Conservation (phyloP, 2,797 vertebrate species). For the Onychomys arenicola region DNA sequence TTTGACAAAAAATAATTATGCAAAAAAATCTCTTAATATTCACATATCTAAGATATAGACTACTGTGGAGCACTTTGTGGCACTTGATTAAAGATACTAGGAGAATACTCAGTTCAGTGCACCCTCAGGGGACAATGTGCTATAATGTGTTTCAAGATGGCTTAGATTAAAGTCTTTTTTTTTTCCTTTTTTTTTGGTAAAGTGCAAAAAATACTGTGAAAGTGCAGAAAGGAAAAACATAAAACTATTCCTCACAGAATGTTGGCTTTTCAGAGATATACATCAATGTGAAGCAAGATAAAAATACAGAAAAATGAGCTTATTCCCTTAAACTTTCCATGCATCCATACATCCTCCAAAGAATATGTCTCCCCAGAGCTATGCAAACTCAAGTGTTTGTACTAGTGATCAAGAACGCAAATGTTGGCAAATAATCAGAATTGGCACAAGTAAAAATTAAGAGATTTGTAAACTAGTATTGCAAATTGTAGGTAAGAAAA, state of each 20-base stretch:
- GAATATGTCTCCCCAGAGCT: not conserved
- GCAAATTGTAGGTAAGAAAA: not conserved
- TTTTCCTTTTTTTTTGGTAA: not conserved
- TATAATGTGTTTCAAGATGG: not conserved
- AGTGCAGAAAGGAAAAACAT: not conserved
- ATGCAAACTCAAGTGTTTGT: not conserved
- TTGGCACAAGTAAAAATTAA: not conserved
- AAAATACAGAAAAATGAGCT: not conserved
- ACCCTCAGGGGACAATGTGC: not conserved
- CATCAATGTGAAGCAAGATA: not conserved
- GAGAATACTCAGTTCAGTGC: not conserved
- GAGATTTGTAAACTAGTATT: not conserved
- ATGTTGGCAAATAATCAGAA: not conserved
- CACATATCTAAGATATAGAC: not conserved
- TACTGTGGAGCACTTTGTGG: not conserved
- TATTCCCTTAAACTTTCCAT: not conserved
- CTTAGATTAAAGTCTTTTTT: constrained; percentile 16
- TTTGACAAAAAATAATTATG: constrained; percentile 10
- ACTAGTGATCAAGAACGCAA: not conserved
- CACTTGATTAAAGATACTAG: not conserved
- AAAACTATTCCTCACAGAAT: not conserved
- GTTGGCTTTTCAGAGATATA: not conserved
- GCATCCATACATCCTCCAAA: not conserved
- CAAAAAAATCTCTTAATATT: not conserved
- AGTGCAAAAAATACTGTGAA: constrained; percentile 24